Base-by-base conservation (phyloP, 2,113 vertebrate genomes). In the Salvelinus namaycush region DNA sequence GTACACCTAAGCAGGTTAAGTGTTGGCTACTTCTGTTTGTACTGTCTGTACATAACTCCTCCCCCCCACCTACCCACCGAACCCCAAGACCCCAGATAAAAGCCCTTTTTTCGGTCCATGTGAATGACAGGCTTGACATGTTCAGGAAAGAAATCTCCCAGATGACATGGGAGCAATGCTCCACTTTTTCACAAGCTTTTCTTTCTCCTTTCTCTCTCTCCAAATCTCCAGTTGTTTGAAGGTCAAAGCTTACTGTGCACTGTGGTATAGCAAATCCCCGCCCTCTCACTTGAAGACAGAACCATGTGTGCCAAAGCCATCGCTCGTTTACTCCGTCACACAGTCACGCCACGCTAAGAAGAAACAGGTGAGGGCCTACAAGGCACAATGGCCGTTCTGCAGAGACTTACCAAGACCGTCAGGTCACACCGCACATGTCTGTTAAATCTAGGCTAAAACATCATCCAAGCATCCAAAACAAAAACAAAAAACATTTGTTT, bases 91-190 rank as follows among this genome's bases (percentile, higher is more conserved):
- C 74, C 78, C 65, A 79, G 77, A 88, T 80, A 83, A 83, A 51
- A 82, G 74, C 72, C 22, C 72, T 69, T 82, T 82, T 77, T 79
- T 83, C 72, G 72, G 72, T 70, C 78, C 76, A 68, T 79, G 75
- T 79, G 83, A 87, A 79, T 86, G 87, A 86, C 83, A 86, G 75
- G 73, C 81, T 83, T 89, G 87, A 89, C 85, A 73, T 81, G 80
- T 86, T 84, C 83, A 83, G 82, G 78, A 82, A 74, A 29, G 79
- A 81, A 80, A 80, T 69, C 78, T 87, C 87, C 87, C 81, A 77
- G 80, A 76, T 85, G 85, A 81, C 78, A 78, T 57, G 68, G 65
- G 68, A 77, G 77, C 83, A 76, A 77, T 70, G 79, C 74, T 81
- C 76, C 76, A 79, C 79, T 76, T 85, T 34, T 78, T 82, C 77